Percentiles rank a stretch among this genome's conserved stretches.
These are phyloP conservation scores for Aphaenogaster rudis DNA, from an alignment of 1,140 invertebrate species.

Conservation along the genomic window DNA sequence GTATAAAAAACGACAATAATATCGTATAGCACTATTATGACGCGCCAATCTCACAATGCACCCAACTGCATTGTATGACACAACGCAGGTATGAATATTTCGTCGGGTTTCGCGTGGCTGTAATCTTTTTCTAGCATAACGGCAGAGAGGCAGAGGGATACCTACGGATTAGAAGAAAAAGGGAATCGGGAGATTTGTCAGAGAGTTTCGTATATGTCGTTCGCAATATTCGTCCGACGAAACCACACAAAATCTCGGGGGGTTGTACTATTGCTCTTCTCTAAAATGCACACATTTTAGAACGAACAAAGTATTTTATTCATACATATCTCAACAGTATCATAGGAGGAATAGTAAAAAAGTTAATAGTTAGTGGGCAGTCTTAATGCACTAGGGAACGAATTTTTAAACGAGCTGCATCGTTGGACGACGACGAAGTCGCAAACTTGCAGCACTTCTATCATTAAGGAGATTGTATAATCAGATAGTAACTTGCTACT, in stretches of 20 bases:
- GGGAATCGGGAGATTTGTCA: constrained; percentile 30
- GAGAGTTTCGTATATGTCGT: constrained; percentile 15
- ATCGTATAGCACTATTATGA: constrained; percentile 67
- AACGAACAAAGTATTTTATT: constrained; percentile 16
- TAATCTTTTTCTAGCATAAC: constrained; percentile 66
- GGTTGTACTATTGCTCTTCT: background rate
- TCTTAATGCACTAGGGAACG: constrained; percentile 44
- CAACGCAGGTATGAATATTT: constrained; percentile 71
- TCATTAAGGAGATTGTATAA: constrained; percentile 65
- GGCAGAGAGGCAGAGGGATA: constrained; percentile 16
- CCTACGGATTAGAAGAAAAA: constrained; percentile 37
- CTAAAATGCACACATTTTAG: constrained; percentile 1
- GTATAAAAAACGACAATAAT: constrained; percentile 62
- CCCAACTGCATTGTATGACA: constrained; percentile 63
- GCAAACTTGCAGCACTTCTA: constrained; percentile 57
- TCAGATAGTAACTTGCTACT: constrained; percentile 64
- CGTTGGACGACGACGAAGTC: constrained; percentile 43
- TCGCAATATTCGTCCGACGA: constrained; percentile 13
- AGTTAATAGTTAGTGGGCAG: constrained; percentile 52
- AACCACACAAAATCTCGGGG: constrained; percentile 1
- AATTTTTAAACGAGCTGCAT: constrained; percentile 61
- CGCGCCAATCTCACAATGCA: constrained; percentile 66
- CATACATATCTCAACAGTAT: constrained; percentile 10
- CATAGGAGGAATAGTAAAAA: constrained; percentile 28
- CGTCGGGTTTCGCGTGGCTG: constrained; percentile 51